phyloP scores from a whole-genome alignment of 2,888 invertebrate species.

The Tipula vernalis region DNA sequence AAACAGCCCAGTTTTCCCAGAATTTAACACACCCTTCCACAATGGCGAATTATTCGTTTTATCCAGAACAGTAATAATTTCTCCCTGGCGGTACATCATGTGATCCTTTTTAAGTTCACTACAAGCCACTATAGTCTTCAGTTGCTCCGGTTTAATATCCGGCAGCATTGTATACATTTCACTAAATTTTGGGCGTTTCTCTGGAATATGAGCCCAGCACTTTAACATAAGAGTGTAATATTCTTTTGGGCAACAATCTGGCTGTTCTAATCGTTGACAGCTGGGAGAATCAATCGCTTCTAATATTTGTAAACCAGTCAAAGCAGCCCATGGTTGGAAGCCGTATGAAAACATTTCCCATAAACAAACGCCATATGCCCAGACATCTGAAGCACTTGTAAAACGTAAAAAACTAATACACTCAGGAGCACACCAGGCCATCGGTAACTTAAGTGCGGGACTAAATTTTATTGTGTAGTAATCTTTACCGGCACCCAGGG shows the following conservation, averaged over 20 bases:
- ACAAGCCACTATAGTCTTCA: constrained; percentile 57
- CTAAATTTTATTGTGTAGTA: constrained; percentile 98
- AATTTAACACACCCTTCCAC: constrained; percentile 86
- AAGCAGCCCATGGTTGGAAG: constrained; percentile 94
- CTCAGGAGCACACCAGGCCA: constrained; percentile 99
- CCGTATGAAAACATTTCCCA: constrained; percentile 99
- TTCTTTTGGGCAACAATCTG: constrained; percentile 88
- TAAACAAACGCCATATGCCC: constrained; percentile 96
- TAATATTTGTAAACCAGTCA: constrained; percentile 86
- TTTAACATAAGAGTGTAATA: constrained; percentile 87
- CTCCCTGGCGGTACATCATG: constrained; percentile 73
- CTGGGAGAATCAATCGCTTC: constrained; percentile 92
- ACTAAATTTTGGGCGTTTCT: constrained; percentile 76
- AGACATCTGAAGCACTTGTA: constrained; percentile 93
- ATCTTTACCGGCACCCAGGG: constrained; percentile 93
- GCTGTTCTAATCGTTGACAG: constrained; percentile 78
- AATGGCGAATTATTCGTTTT: constrained; percentile 56
- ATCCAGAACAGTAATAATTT: constrained; percentile 85
- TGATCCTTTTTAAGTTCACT: constrained; percentile 49
- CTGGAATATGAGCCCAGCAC: constrained; percentile 92
- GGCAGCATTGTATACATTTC: constrained; percentile 68
- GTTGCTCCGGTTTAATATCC: constrained; percentile 83
- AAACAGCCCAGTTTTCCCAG: constrained; percentile 87
- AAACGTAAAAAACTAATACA: constrained; percentile 92
- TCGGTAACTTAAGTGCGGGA: constrained; percentile 91